phyloP scores from a whole-genome alignment of 2,888 invertebrate species.

The Drosophila bunnanda region DNA sequence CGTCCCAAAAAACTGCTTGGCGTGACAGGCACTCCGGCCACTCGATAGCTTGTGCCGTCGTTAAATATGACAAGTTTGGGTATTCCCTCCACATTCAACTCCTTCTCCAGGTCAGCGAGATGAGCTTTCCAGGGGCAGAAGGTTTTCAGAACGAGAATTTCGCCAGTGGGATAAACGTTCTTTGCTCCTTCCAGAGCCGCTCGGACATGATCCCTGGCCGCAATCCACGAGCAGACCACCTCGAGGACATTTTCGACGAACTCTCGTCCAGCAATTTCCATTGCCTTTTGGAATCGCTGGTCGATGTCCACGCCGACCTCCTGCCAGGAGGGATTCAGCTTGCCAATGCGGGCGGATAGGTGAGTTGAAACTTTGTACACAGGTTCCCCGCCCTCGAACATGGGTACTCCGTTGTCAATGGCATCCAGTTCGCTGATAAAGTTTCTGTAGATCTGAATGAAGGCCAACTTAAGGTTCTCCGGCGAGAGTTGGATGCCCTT shows the following conservation, averaged over 20 bases:
- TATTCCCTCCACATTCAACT: constrained; percentile 87
- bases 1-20: constrained; percentile 91
- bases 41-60: constrained; percentile 90
- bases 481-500: constrained; percentile 85
- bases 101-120: constrained; percentile 92
- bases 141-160: constrained; percentile 90
- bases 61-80: constrained; percentile 91
- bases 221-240: constrained; percentile 91
- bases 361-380: constrained; percentile 92
- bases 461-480: constrained; percentile 87
- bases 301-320: constrained; percentile 85
- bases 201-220: constrained; percentile 92
- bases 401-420: constrained; percentile 97
- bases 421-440: constrained; percentile 98
- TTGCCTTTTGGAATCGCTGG: constrained; percentile 91
- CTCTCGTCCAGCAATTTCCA: constrained; percentile 91
- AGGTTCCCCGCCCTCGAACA: constrained; percentile 90
- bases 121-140: constrained; percentile 97
- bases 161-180: constrained; percentile 90
- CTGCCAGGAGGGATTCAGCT: constrained; percentile 95
- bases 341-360: constrained; percentile 90
- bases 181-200: constrained; percentile 90
- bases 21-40: constrained; percentile 92
- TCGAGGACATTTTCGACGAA: constrained; percentile 88
- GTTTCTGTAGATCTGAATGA: constrained; percentile 91